A percentile compares a stretch with the other conserved stretches of the same genome.
These are phyloP conservation scores for Typhlichthys subterraneus DNA, from an alignment of 2,797 vertebrate genomes.

Conservation along the genomic window DNA sequence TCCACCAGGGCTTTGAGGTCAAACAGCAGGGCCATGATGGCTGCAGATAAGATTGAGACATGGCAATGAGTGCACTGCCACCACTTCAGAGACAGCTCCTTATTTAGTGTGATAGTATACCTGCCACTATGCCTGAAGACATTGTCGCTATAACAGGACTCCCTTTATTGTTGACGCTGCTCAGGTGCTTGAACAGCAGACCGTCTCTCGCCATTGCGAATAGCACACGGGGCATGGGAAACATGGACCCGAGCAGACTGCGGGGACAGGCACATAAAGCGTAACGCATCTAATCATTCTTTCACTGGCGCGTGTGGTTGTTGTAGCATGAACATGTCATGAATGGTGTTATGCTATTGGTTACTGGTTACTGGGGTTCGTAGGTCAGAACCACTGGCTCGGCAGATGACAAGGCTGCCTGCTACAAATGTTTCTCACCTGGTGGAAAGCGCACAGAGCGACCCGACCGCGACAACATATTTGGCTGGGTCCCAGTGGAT, in stretches of 20 bases:
- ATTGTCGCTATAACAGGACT: constrained; percentile 85
- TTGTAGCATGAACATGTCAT: no score
- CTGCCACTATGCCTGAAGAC: constrained; percentile 82
- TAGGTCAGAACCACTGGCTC: no score
- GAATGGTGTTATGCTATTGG: no score
- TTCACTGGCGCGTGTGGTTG: no score
- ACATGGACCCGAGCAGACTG: constrained; percentile 89
- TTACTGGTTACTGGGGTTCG: no score
- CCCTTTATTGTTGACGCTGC: constrained; percentile 74
- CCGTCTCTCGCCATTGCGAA: constrained; percentile 90
- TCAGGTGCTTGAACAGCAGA: constrained; percentile 83
- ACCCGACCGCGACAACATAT: constrained; percentile 82
- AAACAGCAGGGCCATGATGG: constrained; percentile 86
- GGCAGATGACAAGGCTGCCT: neutral
- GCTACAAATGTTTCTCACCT: constrained; percentile 66
- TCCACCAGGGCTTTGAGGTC: constrained; percentile 86
- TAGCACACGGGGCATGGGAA: constrained; percentile 88
- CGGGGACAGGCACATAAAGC: constrained; percentile 1
- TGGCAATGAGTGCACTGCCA: constrained; percentile 5
- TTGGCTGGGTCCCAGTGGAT: constrained; percentile 83
- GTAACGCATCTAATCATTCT: no score
- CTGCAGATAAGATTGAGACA: constrained; percentile 54
- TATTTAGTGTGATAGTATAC: constrained; percentile 54
- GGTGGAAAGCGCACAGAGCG: constrained; percentile 86
- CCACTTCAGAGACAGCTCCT: no score